Conservation (phyloP, 2,888 invertebrate genomes). For the Altica lythri region DNA sequence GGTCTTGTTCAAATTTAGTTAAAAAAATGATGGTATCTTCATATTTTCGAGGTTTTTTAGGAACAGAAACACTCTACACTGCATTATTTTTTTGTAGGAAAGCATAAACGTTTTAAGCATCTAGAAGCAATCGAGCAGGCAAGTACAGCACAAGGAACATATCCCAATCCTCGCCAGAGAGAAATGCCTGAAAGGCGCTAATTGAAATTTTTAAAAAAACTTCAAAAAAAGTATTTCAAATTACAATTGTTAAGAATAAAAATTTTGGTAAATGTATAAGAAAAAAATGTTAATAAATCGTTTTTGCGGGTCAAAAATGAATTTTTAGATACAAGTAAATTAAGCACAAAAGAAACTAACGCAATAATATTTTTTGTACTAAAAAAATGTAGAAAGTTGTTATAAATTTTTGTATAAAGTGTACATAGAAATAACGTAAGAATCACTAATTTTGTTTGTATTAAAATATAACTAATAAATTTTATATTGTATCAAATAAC, state of each 20-base stretch:
- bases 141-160: conserved; percentile 49
- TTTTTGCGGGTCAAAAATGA: conserved; percentile 49
- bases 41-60: too few relatives aligned
- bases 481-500: conserved; percentile 4
- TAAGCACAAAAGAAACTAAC: conserved; percentile 40
- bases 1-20: too few relatives aligned
- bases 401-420: conserved; percentile 39
- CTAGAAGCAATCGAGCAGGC: conserved; percentile 58
- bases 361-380: conserved; percentile 44
- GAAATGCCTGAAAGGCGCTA: conserved; percentile 52
- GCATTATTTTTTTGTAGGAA: conserved; percentile 63
- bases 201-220: conserved; percentile 44
- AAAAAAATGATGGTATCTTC: too few relatives aligned
- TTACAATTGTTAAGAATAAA: conserved; percentile 7
- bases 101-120: conserved; percentile 67
- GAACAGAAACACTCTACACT: too few relatives aligned
- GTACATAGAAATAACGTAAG: conserved; percentile 29
- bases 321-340: conserved; percentile 34
- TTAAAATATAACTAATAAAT: neutral
- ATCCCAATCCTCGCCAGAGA: conserved; percentile 55
- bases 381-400: conserved; percentile 36
- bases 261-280: too few relatives aligned
- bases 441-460: conserved; percentile 8
- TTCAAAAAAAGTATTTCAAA: too few relatives aligned
- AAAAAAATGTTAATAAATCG: too few relatives aligned